A percentile compares a stretch with the other conserved stretches of the same genome.
Conservation (phyloP, 2,113 vertebrate genomes). For the Chamaea fasciata region DNA sequence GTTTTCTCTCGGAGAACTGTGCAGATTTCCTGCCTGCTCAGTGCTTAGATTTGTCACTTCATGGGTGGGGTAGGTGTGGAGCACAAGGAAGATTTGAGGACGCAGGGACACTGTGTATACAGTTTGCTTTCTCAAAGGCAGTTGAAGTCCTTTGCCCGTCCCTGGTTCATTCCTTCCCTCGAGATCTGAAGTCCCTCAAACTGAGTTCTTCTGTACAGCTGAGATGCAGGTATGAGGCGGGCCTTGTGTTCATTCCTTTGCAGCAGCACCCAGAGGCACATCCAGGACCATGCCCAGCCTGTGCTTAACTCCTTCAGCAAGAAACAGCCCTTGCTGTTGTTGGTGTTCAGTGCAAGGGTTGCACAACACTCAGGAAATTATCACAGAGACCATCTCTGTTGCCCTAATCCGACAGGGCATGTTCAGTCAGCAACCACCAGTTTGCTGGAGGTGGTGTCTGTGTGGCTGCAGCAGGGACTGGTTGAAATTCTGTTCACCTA, state of each 20-base stretch:
- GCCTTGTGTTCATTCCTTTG: not conserved
- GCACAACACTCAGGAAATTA: not conserved
- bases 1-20: not conserved
- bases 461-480: not conserved
- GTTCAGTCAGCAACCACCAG: not conserved
- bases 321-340: not conserved
- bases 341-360: not conserved
- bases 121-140: not conserved
- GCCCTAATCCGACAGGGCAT: not conserved
- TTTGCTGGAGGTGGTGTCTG: not conserved
- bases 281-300: not conserved
- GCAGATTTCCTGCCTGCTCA: not conserved
- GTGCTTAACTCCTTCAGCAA: not conserved
- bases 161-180: not conserved
- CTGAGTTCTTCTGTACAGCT: not conserved
- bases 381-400: not conserved
- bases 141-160: not conserved
- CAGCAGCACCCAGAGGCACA: accelerated
- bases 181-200: not conserved
- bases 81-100: not conserved
- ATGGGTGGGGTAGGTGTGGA: not conserved
- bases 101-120: not conserved
- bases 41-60: not conserved
- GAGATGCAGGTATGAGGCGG: not conserved
- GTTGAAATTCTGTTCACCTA: not conserved